Conservation (phyloP, 64 coral and sea anemone species). For the Platygyra sinensis region DNA sequence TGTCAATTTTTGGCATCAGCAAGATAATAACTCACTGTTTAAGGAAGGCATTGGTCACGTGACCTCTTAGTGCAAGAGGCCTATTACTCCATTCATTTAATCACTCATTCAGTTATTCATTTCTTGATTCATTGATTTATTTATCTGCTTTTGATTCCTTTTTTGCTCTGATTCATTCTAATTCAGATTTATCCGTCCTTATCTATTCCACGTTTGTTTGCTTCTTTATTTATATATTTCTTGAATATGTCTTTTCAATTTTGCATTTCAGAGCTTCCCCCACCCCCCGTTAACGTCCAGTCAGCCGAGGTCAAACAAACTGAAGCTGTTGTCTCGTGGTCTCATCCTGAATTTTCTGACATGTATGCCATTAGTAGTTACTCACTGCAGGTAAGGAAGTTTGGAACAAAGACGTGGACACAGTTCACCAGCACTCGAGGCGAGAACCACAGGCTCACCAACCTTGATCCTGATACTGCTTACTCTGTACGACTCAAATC, state of each 20-base stretch:
- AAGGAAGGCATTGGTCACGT: too few relatives aligned
- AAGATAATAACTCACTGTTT: too few relatives aligned
- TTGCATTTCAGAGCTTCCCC: conserved; percentile 56
- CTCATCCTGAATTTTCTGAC: conserved; percentile 56
- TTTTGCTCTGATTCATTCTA: not conserved
- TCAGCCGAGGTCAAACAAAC: conserved; percentile 56
- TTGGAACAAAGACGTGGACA: conserved; percentile 55
- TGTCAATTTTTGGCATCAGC: too few relatives aligned
- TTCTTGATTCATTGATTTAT: not conserved
- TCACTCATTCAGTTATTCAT: too few relatives aligned
- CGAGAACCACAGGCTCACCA: conserved; percentile 57
- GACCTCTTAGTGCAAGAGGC: too few relatives aligned
- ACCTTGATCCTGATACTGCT: conserved; percentile 51
- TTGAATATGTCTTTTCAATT: not conserved
- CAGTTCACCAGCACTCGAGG: conserved; percentile 32
- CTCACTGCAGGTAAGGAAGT: conserved; percentile 66
- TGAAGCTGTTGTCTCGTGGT: conserved; percentile 56
- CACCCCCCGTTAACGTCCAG: conserved; percentile 46
- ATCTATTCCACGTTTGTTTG: not conserved
- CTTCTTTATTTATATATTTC: not conserved
- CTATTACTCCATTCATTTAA: too few relatives aligned
- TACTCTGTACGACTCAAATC: conserved; percentile 72
- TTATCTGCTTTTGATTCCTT: not conserved
- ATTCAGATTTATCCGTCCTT: not conserved
- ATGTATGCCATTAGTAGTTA: conserved; percentile 72